Evolutionary conservation across 2,888 invertebrate species (phyloP), one percentile per base, ranked within the genome.

Genomic region (Drosophila anceps): DNA sequence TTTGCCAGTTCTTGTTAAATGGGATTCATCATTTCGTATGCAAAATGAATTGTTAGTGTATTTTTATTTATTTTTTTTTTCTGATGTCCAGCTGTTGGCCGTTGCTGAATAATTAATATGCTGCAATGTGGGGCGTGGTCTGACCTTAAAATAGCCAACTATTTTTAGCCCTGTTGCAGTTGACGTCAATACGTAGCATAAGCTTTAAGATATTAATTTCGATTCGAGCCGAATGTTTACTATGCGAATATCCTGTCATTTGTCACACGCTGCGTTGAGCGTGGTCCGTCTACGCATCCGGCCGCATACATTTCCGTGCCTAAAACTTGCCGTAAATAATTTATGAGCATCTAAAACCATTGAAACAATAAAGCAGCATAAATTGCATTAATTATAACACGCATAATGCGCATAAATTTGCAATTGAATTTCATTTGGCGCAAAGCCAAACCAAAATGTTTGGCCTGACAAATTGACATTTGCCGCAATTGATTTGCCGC

Each of bases 331-430:
- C 68, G 59, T 70, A 41, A 61, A 82, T 88, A 50, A 76, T 79
- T 60, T 54, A 53, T 57, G 58, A 31, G 20, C 51, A 33, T 31
- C 37, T 12, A 41, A 41, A 53, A 41, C 41, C 37, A 29, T 20
- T 31, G 37, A 65, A 57, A 57, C 67, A 73, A 68, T 64, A 61
- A 59, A 64, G 46, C 33, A 39, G 24, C 69, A 58, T 53, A 54
- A 79, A 73, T 82, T 62, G 67, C 67, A 83, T 76, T 66, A 83
- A 72, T 73, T 76, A 64, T 57, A 27, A 27, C 35, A 29, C 8
- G 27, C 44, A 24, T 44, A 29, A 55, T 33, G 55, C 44, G 64
- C 24, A 43, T 61, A 53, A 58, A 72, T 67, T 67, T 64, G 12
- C 43, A 44, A 61, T 58, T 57, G 57, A 43, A 61, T 39, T 24